Evolutionary conservation across 2,888 invertebrate species (phyloP).

Genomic region (Eudemis profundana): DNA sequence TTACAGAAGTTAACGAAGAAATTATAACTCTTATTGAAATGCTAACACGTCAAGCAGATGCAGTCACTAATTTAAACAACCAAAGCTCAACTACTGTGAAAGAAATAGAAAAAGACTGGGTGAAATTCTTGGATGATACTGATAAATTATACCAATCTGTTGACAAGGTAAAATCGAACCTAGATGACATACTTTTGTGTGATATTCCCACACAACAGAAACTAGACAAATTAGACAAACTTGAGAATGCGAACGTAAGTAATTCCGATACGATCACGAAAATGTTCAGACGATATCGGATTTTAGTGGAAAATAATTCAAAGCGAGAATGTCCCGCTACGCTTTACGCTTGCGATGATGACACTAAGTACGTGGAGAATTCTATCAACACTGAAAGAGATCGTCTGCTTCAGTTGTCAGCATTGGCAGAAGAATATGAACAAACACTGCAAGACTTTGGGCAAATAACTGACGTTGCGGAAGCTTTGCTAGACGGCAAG

Average conservation of each 20-base stretch:
- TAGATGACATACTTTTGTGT: conserved; percentile 85
- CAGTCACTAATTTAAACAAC: conserved; percentile 87
- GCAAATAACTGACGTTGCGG: conserved; percentile 93
- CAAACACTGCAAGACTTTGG: conserved; percentile 94
- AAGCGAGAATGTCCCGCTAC: conserved; percentile 88
- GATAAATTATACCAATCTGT: conserved; percentile 84
- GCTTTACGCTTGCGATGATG: conserved; percentile 88
- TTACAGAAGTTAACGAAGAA: conserved; percentile 87
- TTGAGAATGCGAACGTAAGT: conserved; percentile 88
- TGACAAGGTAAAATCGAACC: conserved; percentile 76
- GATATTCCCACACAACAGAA: conserved; percentile 89
- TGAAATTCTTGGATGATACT: conserved; percentile 88
- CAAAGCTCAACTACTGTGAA: conserved; percentile 74
- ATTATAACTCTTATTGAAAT: conserved; percentile 87
- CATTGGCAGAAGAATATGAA: conserved; percentile 94
- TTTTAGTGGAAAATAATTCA: conserved; percentile 88
- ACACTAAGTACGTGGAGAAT: conserved; percentile 88
- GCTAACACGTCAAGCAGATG: conserved; percentile 87
- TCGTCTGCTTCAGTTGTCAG: conserved; percentile 89
- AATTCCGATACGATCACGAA: conserved; percentile 86
- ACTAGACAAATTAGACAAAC: conserved; percentile 88
- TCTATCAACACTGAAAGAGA: conserved; percentile 90
- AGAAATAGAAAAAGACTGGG: conserved; percentile 89
- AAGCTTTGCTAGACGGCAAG: conserved; percentile 91
- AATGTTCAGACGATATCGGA: conserved; percentile 86